Evolutionary conservation across 1,140 invertebrate species (phyloP).

Genomic region (Pararge aegeria): DNA sequence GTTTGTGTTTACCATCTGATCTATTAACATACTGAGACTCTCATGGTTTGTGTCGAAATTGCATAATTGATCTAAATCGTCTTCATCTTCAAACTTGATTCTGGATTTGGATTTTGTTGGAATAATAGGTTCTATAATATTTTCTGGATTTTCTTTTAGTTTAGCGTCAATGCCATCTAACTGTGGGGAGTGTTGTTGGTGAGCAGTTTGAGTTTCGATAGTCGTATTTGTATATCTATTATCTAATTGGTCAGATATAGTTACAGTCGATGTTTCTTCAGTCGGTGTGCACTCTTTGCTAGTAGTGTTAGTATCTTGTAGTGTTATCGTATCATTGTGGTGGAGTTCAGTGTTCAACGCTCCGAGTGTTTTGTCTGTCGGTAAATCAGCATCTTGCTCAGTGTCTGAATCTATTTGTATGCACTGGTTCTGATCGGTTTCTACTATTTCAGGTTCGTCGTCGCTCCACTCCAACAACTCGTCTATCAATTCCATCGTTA

Average conservation of each 20-base stretch:
- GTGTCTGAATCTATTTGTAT: background rate
- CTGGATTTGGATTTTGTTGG: background rate
- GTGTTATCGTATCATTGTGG: too few species aligned
- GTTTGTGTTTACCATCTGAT: background rate
- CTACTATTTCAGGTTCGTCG: conserved; percentile 1
- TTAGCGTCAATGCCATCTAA: background rate
- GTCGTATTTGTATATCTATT: too few species aligned
- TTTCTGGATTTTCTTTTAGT: background rate
- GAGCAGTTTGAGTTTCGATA: too few species aligned
- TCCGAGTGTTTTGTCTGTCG: background rate
- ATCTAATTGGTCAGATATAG: too few species aligned
- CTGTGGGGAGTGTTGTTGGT: background rate
- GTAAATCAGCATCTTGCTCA: background rate
- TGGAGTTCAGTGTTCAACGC: background rate
- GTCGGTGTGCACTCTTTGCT: background rate
- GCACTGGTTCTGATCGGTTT: too few species aligned
- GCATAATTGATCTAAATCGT: background rate
- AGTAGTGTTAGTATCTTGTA: background rate
- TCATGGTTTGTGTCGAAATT: background rate
- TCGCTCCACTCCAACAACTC: conserved; percentile 1
- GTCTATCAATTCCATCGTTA: background rate
- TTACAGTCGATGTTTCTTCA: too few species aligned
- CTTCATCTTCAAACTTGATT: background rate
- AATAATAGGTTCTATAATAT: background rate
- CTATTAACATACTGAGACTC: background rate